Conservation (phyloP, 2,797 vertebrate genomes). For the Decapterus maruadsi region DNA sequence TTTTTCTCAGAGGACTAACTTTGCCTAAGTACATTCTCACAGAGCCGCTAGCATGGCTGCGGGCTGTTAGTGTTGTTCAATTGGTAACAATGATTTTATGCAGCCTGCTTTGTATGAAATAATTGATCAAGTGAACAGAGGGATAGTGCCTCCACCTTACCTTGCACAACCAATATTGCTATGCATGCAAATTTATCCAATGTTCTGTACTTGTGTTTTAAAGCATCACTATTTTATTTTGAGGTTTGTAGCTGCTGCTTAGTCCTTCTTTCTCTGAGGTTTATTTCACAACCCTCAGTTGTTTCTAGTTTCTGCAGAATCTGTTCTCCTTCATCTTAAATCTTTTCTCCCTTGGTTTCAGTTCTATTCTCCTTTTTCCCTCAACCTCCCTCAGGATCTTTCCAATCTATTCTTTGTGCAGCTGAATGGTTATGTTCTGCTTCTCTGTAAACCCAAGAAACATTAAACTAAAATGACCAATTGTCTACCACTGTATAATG, state of each 20-base stretch:
- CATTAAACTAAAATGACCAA: constrained; percentile 21
- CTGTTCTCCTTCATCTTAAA: not conserved
- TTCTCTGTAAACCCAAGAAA: constrained; percentile 10
- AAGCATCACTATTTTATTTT: constrained; percentile 16
- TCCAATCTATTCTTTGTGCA: not conserved
- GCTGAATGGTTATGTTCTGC: not conserved
- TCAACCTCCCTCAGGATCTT: not conserved
- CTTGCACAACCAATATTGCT: not conserved
- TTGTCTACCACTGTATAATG: not conserved
- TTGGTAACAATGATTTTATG: not conserved
- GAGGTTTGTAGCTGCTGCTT: not conserved
- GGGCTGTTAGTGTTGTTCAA: not conserved
- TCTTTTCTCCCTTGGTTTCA: constrained; percentile 5
- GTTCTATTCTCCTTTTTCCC: not conserved
- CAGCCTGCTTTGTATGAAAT: not conserved
- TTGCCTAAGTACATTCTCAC: not conserved
- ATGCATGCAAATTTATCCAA: not conserved
- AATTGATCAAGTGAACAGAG: not conserved
- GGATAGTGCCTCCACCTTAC: not conserved
- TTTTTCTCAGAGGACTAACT: not conserved
- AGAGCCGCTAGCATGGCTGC: not conserved
- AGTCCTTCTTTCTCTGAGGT: not conserved
- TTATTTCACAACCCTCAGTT: constrained; percentile 15
- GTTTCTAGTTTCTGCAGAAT: constrained; percentile 20
- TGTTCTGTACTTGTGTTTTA: not conserved